A percentile compares a stretch with the other conserved stretches of the same genome.
Evolutionary conservation across 2,113 vertebrate species (phyloP).

Genomic region (Paradoxurus hermaphroditus): DNA sequence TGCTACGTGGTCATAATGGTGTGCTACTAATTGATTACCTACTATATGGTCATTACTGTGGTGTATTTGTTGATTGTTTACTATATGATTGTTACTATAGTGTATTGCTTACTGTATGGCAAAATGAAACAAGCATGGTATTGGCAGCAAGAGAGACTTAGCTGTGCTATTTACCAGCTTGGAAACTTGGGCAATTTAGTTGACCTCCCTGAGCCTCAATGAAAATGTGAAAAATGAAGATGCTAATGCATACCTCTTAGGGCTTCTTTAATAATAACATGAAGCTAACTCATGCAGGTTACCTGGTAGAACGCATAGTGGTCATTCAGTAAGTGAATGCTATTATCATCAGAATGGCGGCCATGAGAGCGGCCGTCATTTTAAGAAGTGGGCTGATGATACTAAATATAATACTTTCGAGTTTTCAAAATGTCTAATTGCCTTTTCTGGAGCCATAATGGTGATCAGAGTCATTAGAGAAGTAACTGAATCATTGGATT

Average conservation of each 20-base stretch:
- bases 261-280: neutral
- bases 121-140: neutral
- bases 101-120: neutral
- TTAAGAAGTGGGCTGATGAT: neutral
- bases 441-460: constrained; percentile 24
- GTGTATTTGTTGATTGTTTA: neutral
- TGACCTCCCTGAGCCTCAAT: neutral
- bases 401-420: constrained; percentile 8
- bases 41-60: neutral
- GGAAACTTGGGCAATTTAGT: neutral
- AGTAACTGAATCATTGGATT: neutral
- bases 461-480: constrained; percentile 39
- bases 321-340: neutral
- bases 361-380: neutral
- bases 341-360: neutral
- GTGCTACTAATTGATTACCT: neutral
- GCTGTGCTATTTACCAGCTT: neutral
- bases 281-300: neutral
- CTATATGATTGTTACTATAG: neutral
- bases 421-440: constrained; percentile 44
- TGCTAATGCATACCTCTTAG: neutral
- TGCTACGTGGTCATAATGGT: neutral
- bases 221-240: neutral
- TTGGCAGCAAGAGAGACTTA: neutral
- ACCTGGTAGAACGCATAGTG: neutral